phyloP scores from a whole-genome alignment of 2,113 vertebrate species.

The Galeopterus variegatus region DNA sequence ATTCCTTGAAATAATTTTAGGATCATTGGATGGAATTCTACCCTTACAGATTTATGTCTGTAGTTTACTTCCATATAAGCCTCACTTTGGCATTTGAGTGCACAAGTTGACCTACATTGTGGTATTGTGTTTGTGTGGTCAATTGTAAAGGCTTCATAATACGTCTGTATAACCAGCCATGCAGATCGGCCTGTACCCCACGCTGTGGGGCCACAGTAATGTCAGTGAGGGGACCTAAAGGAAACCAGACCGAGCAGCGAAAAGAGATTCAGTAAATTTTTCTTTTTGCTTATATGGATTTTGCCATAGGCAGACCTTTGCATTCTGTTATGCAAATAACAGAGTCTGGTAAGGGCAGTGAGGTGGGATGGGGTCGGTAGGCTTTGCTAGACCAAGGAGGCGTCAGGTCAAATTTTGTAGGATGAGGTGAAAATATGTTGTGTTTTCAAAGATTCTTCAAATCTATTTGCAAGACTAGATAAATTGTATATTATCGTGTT shows the following conservation, averaged over 20 bases:
- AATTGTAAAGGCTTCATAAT: slow-evolving; percentile 72
- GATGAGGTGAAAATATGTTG: slow-evolving; percentile 46
- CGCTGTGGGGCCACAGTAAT: slow-evolving; percentile 54
- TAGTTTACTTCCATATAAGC: slow-evolving; percentile 39
- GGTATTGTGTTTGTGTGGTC: slow-evolving; percentile 81
- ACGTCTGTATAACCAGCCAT: slow-evolving; percentile 44
- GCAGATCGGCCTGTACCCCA: slow-evolving; percentile 17
- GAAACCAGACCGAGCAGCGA: not conserved
- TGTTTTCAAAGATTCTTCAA: slow-evolving; percentile 5
- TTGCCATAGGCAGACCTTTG: not conserved
- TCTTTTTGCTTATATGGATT: slow-evolving; percentile 6
- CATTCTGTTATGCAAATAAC: not conserved
- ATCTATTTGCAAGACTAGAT: slow-evolving; percentile 27
- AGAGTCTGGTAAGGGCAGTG: not conserved
- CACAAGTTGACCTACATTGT: slow-evolving; percentile 56
- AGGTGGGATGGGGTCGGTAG: not conserved
- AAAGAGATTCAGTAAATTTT: slow-evolving; percentile 22
- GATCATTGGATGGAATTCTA: slow-evolving; percentile 67
- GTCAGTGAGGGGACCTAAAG: slow-evolving; percentile 49
- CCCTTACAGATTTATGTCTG: slow-evolving; percentile 64
- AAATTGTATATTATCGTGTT: not conserved
- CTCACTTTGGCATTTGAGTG: slow-evolving; percentile 46
- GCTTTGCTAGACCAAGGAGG: not conserved
- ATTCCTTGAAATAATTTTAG: slow-evolving; percentile 74
- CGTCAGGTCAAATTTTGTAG: not conserved